Evolutionary conservation across 2,113 vertebrate genomes (phyloP), one percentile per base, ranked within the genome.

Genomic region (Tylochromis polylepis): DNA sequence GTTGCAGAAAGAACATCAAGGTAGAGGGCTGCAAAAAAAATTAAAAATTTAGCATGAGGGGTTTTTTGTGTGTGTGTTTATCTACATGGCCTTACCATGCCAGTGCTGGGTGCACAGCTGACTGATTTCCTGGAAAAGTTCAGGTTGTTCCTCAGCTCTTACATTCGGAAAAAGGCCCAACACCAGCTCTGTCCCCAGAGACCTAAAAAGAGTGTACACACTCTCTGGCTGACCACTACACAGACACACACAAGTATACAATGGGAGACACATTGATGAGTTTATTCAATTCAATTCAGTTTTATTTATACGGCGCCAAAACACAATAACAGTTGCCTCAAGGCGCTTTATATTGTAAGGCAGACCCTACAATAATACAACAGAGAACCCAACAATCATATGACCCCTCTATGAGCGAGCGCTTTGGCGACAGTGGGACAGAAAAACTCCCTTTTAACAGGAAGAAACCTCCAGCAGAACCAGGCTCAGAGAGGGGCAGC

Each of bases 21-120:
- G 38, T 27, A 18, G 24, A 57, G 24, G 55, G n/a, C 36, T 57
- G 34, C 60, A 65, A 65, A 8, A 65, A 65, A 62, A 62, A 62
- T 36, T 36, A 11, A 16, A 43, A 72, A 16, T 46, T 70, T 41
- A 18, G 15, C 22, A 29, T 6, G 3, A 72, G 41, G 38, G 6
- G 5, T 0, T 46, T 46, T 72, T 27, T 36, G 51, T 67, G 36
- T 51, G 5, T 72, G 22, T 62, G 2, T 18, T 4, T 16, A 59
- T 78, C 11, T 55, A 84, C 51, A 53, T 55, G 22, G 56, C 18
- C 57, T 11, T 83, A 96, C 95, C 95, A 22, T 95, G 95, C 95
- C 95, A 96, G 88, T 96, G 95, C 29, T 87, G 89, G 6, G 94
- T 96, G 90, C 95, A 95, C 20, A 96, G 95, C 22, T 92, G 81